These are phyloP conservation scores for Drosophila sp. DNA, from an alignment of 1,140 invertebrate species.

Conservation along the genomic window DNA sequence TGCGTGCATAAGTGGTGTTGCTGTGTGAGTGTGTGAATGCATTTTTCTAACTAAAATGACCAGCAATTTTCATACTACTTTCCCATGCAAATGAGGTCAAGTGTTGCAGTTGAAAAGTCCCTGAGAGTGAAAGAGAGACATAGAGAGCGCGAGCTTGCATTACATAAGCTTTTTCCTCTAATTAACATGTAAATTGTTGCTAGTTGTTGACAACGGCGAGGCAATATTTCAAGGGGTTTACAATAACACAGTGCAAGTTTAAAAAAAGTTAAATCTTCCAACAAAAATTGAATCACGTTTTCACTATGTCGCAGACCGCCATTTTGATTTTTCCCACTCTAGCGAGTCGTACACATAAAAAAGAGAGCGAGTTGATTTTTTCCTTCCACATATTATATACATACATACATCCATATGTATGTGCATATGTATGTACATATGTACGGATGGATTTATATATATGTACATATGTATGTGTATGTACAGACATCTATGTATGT, in stretches of 20 bases:
- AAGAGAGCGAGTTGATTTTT: conserved; percentile 34
- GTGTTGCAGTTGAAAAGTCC: conserved; percentile 72
- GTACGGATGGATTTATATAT: conserved; percentile 13
- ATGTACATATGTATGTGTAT: conserved; percentile 21
- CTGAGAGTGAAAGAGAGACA: conserved; percentile 1
- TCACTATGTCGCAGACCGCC: conserved; percentile 61
- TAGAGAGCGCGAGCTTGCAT: conserved; percentile 36
- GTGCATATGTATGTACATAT: too few species aligned
- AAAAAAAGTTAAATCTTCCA: conserved; percentile 25
- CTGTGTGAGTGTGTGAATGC: conserved; percentile 12
- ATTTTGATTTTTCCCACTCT: conserved; percentile 73
- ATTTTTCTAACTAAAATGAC: conserved; percentile 46
- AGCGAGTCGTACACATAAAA: conserved; percentile 29
- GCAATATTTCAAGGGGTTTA: background rate
- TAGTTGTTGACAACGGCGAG: conserved; percentile 25
- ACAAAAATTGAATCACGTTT: conserved; percentile 54
- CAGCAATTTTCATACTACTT: conserved; percentile 41
- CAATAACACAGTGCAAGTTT: conserved; percentile 5
- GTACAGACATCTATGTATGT: background rate
- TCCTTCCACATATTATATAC: conserved; percentile 25
- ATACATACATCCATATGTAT: conserved; percentile 24
- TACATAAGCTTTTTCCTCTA: conserved; percentile 72
- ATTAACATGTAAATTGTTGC: conserved; percentile 37
- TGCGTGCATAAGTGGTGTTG: background rate
- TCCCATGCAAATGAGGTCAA: conserved; percentile 78